Percentiles rank a stretch among this genome's conserved stretches.
Evolutionary conservation across 2,113 vertebrate genomes (phyloP).

Genomic region (Solenodon paradoxus): DNA sequence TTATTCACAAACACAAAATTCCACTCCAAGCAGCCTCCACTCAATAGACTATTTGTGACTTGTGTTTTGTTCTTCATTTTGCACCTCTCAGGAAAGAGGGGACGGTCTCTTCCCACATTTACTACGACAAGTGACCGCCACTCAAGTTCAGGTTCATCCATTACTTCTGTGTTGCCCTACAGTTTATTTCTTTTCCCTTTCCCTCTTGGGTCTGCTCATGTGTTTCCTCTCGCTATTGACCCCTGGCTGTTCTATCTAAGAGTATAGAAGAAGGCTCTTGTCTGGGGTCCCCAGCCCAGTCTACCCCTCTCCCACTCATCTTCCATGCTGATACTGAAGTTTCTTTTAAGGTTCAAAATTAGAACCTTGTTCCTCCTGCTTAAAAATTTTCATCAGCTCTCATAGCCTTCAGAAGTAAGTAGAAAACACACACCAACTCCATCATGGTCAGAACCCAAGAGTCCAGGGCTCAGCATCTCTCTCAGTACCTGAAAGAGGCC

Average conservation of each 20-base stretch:
- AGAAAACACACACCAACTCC: background rate
- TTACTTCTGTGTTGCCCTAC: background rate
- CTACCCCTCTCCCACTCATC: background rate
- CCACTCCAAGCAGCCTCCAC: background rate
- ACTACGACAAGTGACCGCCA: too few relatives aligned
- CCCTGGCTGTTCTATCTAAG: background rate
- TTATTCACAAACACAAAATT: background rate
- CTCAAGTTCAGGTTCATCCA: too few relatives aligned
- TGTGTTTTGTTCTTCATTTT: background rate
- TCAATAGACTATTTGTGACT: background rate
- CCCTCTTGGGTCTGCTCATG: too few relatives aligned
- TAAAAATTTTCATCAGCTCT: background rate
- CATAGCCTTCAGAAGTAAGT: background rate
- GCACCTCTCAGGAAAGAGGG: background rate
- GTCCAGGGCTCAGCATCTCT: background rate
- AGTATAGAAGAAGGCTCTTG: background rate
- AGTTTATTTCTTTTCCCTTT: background rate
- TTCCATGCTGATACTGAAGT: background rate
- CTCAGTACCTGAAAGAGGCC: background rate
- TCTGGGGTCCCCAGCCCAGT: background rate
- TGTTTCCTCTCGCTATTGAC: too few relatives aligned
- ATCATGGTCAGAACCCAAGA: background rate
- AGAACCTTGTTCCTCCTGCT: background rate
- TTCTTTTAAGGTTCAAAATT: background rate
- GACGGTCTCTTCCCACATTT: background rate